Base-by-base conservation (phyloP, 1,140 invertebrate species). In the Brachionus asplanchnoidis region DNA sequence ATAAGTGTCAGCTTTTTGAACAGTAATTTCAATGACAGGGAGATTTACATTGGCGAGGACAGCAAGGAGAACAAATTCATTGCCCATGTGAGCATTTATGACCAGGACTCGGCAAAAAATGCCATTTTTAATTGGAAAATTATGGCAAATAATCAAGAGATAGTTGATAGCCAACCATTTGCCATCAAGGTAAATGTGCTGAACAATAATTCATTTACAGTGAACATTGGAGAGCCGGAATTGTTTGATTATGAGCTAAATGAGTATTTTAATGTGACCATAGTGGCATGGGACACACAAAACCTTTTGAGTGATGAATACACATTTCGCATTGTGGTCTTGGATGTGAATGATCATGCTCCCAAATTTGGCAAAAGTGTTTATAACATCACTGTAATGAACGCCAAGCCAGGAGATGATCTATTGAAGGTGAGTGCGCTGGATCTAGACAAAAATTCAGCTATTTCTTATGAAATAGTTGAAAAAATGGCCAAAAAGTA, bases 41-140 rank as follows among this genome's bases (percentile, higher is more conserved):
- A 68, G n/a, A 32, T 82, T 23, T 82, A 65, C 17, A 9, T 82
- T 1, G 6, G 17, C 11, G 79, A 82, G 14, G 60, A 82, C 26
- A 46, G 23, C 17, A 82, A 46, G 20, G 20, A 44, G 9, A 82
- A 82, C 20, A 60, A 82, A 36, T 82, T 82, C 28, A 32, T 82
- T 3, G 79, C 79, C 65, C 79, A 82, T 68, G 79, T 82, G 23
- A 82, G 79, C 79, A 82, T 82, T 8, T 42, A 17, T 42, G 79
- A 82, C 32, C 46, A 60, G 9, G 79, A 82, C 53, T 82, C 79
- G 40, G 17, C 28, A 8, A n/a, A 32, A 12, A 82, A 82, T 68
- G 32, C 53, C n/a, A 40, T 26, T n/a, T 60, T 82, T 26, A 23
- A 60, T 36, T 82, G 50, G 53, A 82, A 82, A 68, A 26, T 84